A percentile compares a stretch with the other conserved stretches of the same genome.
Evolutionary conservation across 2,888 invertebrate species (phyloP).

Genomic region (Adelphocoris suturalis): DNA sequence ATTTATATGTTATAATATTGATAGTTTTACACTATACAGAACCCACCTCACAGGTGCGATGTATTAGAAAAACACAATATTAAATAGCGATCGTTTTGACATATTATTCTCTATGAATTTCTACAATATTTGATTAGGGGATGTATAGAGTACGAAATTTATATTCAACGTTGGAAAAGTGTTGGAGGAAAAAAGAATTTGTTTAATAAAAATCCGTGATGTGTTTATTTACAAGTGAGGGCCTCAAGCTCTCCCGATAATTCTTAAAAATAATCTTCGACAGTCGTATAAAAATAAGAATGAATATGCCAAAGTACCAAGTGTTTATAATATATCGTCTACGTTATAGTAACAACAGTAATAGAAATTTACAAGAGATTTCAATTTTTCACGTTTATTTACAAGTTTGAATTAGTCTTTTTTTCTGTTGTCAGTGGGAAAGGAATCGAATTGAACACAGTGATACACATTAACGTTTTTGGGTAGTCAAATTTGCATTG

Average conservation of each 20-base stretch:
- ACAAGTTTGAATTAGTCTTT: conserved; percentile 24
- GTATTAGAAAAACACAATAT: conserved; percentile 27
- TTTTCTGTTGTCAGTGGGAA: background rate
- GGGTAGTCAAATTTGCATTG: background rate
- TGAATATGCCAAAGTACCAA: conserved; percentile 35
- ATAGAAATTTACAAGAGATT: conserved; percentile 19
- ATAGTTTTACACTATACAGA: conserved; percentile 35
- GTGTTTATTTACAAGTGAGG: conserved; percentile 14
- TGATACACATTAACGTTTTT: background rate
- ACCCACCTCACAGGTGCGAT: background rate
- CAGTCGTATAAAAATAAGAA: conserved; percentile 59
- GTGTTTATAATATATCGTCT: background rate
- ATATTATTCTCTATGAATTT: background rate
- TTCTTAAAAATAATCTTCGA: conserved; percentile 59
- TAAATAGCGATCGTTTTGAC: conserved; percentile 38
- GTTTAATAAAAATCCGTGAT: conserved; percentile 5
- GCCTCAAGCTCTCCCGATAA: background rate
- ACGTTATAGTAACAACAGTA: background rate
- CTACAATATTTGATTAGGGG: conserved; percentile 16
- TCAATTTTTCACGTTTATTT: conserved; percentile 30
- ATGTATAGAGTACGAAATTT: background rate
- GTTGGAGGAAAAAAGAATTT: background rate
- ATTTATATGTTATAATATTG: background rate
- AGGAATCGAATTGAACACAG: background rate
- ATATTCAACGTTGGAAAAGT: background rate